Percentiles rank a stretch among this genome's conserved stretches.
phyloP scores from a whole-genome alignment of 2,797 vertebrate species.

The Halcyon chelicuti region DNA sequence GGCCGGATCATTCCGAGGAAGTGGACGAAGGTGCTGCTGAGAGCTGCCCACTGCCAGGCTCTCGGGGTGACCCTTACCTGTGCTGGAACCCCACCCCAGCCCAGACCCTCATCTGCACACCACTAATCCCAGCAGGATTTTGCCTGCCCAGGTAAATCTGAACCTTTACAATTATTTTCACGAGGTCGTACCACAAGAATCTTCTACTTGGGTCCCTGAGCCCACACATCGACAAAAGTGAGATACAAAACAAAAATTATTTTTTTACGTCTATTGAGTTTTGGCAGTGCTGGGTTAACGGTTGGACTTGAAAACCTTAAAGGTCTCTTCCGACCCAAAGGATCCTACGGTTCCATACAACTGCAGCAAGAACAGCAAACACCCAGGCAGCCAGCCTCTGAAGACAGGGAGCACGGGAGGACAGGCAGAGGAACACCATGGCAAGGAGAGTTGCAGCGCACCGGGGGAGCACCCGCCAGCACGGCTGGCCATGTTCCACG shows the following conservation, averaged over 20 bases:
- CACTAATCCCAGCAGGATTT: background rate
- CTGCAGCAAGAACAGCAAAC: constrained; percentile 65
- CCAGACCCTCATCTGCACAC: background rate
- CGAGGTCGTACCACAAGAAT: background rate
- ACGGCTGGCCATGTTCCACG: too few species aligned
- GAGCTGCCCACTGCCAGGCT: background rate
- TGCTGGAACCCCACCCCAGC: background rate
- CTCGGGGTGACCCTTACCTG: background rate
- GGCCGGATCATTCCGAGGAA: background rate
- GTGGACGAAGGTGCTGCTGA: background rate
- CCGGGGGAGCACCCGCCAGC: background rate
- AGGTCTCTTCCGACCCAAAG: too few species aligned
- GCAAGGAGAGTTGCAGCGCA: too few species aligned
- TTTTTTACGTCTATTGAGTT: background rate
- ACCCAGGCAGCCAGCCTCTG: constrained; percentile 59
- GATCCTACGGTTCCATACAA: background rate
- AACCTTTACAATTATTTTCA: background rate
- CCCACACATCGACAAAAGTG: background rate
- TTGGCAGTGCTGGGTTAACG: background rate
- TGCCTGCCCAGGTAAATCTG: background rate
- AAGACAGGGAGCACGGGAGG: background rate
- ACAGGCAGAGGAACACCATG: background rate
- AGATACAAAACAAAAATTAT: too few species aligned
- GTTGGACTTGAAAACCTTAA: background rate
- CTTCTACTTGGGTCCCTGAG: background rate